These are phyloP conservation scores for Agriotes lineatus DNA, from an alignment of 2,888 invertebrate genomes.

Conservation along the genomic window DNA sequence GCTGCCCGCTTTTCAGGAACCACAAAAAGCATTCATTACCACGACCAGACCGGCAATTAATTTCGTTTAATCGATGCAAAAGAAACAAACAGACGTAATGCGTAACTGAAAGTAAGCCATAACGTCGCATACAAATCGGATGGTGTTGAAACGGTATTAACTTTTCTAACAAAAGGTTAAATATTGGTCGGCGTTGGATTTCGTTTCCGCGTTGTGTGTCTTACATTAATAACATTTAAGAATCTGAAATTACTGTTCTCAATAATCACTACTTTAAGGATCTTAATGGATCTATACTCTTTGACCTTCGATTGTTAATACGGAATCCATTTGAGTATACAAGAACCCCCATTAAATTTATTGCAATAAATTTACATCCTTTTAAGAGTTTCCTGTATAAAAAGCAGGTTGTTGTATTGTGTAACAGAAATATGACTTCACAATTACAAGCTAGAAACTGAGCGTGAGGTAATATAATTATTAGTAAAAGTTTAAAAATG, in stretches of 20 bases:
- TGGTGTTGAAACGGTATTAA: constrained; percentile 3
- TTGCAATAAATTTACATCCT: too few species aligned
- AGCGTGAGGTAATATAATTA: too few species aligned
- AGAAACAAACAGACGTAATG: background rate
- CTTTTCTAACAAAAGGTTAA: background rate
- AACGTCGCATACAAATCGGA: constrained; percentile 4
- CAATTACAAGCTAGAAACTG: too few species aligned
- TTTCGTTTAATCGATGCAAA: constrained; percentile 12
- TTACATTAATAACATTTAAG: background rate
- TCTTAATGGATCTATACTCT: too few species aligned
- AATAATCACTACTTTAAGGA: background rate
- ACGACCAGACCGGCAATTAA: background rate
- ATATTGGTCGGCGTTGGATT: background rate
- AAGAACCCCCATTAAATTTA: too few species aligned
- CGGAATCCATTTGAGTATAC: too few species aligned
- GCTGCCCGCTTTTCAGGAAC: constrained; percentile 7
- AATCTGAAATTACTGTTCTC: background rate
- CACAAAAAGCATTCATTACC: constrained; percentile 18
- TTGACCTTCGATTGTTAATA: too few species aligned
- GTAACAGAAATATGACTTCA: too few species aligned
- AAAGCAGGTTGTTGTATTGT: too few species aligned
- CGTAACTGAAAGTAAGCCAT: constrained; percentile 1
- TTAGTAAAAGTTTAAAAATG: too few species aligned
- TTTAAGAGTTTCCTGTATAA: too few species aligned
- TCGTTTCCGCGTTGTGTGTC: background rate